phyloP scores from a whole-genome alignment of 2,797 vertebrate genomes.

The Sebastes kiyomatsui region DNA sequence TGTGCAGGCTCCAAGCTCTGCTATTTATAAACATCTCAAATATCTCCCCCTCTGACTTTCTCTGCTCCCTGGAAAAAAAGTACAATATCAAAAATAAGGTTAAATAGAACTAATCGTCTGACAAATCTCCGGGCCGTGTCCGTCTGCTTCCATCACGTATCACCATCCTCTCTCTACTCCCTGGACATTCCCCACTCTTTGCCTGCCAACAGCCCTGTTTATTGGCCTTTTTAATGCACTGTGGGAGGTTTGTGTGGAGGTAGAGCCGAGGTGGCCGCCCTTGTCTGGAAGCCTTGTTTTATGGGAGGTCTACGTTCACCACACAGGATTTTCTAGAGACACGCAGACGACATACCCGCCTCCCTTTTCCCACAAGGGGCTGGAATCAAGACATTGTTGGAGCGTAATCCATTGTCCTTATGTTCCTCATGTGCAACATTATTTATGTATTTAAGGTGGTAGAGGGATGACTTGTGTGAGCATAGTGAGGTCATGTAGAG shows the following conservation, averaged over 20 bases:
- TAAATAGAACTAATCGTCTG: conserved; percentile 6
- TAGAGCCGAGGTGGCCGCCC: conserved; percentile 64
- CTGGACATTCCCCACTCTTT: conserved; percentile 11
- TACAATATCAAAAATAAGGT: not conserved
- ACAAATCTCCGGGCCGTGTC: not conserved
- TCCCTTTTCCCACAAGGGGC: conserved; percentile 21
- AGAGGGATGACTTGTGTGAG: conserved; percentile 26
- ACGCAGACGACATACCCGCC: conserved; percentile 9
- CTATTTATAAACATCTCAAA: conserved; percentile 59
- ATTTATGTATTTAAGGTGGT: conserved; percentile 53
- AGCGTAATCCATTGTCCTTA: conserved; percentile 35
- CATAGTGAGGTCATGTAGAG: conserved; percentile 59
- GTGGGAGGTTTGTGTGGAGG: conserved; percentile 70
- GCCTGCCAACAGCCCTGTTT: conserved; percentile 50
- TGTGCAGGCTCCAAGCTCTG: conserved; percentile 45
- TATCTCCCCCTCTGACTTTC: not conserved
- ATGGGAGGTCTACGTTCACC: conserved; percentile 65
- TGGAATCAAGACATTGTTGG: conserved; percentile 19
- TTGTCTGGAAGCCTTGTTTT: conserved; percentile 67
- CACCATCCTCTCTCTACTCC: conserved; percentile 23
- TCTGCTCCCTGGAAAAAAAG: not conserved
- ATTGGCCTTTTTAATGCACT: conserved; percentile 65
- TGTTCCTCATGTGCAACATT: conserved; percentile 30
- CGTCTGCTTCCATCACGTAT: conserved; percentile 22
- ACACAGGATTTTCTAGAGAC: conserved; percentile 54